These are phyloP conservation scores for Coccyzus lansbergi DNA, from an alignment of 2,797 vertebrate genomes.

Conservation along the genomic window DNA sequence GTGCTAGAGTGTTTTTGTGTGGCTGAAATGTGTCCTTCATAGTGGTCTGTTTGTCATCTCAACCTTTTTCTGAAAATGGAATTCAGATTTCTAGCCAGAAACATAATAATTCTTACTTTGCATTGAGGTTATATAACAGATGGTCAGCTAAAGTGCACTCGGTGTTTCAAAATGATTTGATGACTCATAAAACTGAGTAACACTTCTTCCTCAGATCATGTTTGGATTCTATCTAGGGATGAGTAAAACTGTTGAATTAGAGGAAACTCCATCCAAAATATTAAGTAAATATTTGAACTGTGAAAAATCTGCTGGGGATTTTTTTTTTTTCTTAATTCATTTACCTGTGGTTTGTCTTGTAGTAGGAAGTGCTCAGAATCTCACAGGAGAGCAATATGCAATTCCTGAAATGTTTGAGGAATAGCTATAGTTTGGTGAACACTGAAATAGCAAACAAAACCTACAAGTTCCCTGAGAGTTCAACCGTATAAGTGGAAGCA, in stretches of 20 bases:
- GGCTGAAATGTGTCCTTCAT: constrained; percentile 49
- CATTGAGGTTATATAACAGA: constrained; percentile 70
- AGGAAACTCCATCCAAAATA: constrained; percentile 29
- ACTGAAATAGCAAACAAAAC: background rate
- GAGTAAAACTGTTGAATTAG: constrained; percentile 56
- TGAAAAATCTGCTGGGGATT: constrained; percentile 50
- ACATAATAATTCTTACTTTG: constrained; percentile 57
- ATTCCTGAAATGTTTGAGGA: constrained; percentile 15
- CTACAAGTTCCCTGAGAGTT: background rate
- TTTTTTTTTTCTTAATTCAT: constrained; percentile 38
- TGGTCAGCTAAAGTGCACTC: constrained; percentile 48
- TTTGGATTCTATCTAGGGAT: constrained; percentile 66
- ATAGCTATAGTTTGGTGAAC: background rate
- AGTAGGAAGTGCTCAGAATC: background rate
- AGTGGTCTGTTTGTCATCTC: constrained; percentile 76
- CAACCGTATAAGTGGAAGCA: background rate
- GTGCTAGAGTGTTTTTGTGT: constrained; percentile 53
- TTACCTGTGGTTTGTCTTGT: background rate
- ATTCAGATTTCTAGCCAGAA: constrained; percentile 74
- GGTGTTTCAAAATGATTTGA: constrained; percentile 64
- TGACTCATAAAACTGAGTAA: constrained; percentile 64
- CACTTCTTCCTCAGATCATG: constrained; percentile 50
- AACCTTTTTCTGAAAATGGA: constrained; percentile 64
- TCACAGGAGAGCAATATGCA: background rate
- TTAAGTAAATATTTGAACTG: constrained; percentile 35